Percentiles rank a stretch among this genome's conserved stretches.
Evolutionary conservation across 2,113 vertebrate genomes (phyloP).

Genomic region (Catharus fuscescens): DNA sequence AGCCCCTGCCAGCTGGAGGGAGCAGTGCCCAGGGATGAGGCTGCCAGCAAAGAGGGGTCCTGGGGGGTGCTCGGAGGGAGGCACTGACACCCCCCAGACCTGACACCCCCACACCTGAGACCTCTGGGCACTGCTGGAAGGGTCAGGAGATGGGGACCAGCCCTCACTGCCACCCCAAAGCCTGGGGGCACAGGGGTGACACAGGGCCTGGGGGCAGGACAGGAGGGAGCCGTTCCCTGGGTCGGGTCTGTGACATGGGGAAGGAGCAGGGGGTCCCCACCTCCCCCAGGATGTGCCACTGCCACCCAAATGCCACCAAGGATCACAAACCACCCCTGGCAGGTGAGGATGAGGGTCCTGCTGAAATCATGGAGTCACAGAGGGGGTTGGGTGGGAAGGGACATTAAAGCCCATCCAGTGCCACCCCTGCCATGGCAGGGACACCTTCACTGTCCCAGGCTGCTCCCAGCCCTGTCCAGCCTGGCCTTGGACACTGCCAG

Average conservation of each 20-base stretch:
- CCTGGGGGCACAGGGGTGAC: background rate
- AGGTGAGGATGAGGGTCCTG: background rate
- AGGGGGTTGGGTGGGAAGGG: background rate
- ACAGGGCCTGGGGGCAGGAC: background rate
- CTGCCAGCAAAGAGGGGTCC: background rate
- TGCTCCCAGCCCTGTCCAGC: background rate
- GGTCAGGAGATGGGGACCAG: background rate
- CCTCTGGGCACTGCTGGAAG: background rate
- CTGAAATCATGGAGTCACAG: background rate
- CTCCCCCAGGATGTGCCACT: background rate
- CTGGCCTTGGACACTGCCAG: background rate
- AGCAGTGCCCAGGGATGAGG: rapidly evolving
- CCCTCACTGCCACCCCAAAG: background rate
- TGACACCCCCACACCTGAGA: background rate
- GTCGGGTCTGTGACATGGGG: rapidly evolving
- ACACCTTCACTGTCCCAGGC: background rate
- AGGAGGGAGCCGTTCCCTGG: rapidly evolving
- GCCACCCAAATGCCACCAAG: background rate
- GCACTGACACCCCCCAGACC: too few relatives aligned
- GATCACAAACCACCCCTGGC: background rate
- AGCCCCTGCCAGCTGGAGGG: too few relatives aligned
- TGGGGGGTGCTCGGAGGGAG: background rate
- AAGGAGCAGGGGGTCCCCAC: background rate
- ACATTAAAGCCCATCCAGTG: rapidly evolving
- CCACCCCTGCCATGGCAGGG: background rate